phyloP scores from a whole-genome alignment of 2,797 vertebrate genomes.

The Enteromius mattozi region DNA sequence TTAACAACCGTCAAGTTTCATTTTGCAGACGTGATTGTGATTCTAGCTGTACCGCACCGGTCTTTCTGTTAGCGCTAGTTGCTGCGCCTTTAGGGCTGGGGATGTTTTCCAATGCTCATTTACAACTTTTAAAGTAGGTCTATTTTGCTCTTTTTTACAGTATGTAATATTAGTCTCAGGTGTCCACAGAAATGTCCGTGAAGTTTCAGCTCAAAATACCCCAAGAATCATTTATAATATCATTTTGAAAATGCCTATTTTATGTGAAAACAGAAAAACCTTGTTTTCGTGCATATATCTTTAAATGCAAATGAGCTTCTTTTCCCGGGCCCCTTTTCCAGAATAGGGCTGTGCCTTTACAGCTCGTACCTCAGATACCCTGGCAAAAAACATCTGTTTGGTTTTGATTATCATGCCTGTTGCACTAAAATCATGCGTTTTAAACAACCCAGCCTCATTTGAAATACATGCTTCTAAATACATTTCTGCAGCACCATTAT shows the following conservation, averaged over 20 bases:
- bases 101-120: neutral
- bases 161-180: neutral
- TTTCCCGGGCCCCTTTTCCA: neutral
- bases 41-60: neutral
- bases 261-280: neutral
- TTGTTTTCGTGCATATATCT: neutral
- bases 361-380: neutral
- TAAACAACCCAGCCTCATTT: neutral
- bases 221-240: neutral
- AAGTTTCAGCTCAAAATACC: neutral
- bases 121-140: neutral
- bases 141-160: neutral
- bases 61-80: neutral
- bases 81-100: neutral
- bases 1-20: slow-evolving; percentile 3
- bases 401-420: neutral
- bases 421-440: neutral
- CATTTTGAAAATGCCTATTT: neutral
- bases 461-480: too few relatives aligned
- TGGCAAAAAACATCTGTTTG: neutral
- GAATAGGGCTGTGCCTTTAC: neutral
- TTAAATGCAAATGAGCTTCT: neutral
- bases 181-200: neutral
- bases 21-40: neutral
- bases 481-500: too few relatives aligned